A percentile compares a stretch with the other conserved stretches of the same genome.
Conservation (phyloP, 2,113 vertebrate genomes). For the Urocolius indicus region DNA sequence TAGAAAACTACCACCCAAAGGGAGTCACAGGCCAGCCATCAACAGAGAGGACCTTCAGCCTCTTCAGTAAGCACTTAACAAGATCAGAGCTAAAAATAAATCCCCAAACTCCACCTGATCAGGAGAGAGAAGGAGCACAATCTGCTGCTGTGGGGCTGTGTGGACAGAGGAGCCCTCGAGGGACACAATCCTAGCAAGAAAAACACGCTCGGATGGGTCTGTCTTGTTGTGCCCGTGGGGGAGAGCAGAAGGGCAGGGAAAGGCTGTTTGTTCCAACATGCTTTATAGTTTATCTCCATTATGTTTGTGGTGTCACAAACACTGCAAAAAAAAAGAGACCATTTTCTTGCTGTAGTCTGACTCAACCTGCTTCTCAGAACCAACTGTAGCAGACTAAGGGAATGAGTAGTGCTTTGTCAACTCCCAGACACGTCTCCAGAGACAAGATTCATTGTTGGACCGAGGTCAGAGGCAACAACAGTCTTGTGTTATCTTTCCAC, state of each 20-base stretch:
- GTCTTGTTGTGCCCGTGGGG: neutral
- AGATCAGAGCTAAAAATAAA: neutral
- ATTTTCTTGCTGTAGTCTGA: neutral
- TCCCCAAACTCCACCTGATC: neutral
- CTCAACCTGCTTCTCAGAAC: neutral
- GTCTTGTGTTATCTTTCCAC: neutral
- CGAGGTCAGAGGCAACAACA: slow-evolving; percentile 31
- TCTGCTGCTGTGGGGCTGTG: neutral
- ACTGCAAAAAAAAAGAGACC: neutral
- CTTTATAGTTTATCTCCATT: neutral
- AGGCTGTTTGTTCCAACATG: neutral
- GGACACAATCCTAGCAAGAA: neutral
- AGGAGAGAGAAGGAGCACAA: neutral
- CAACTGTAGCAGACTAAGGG: neutral
- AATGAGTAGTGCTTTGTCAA: neutral
- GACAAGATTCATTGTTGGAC: neutral
- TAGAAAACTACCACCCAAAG: neutral
- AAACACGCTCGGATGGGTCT: neutral
- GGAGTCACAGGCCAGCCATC: neutral
- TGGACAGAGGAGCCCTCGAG: neutral
- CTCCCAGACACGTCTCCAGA: neutral
- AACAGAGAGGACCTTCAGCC: neutral
- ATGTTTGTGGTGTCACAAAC: neutral
- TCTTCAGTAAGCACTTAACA: neutral
- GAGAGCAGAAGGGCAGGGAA: neutral